Conservation (phyloP, 1,140 invertebrate species). For the Drosophila bocqueti region DNA sequence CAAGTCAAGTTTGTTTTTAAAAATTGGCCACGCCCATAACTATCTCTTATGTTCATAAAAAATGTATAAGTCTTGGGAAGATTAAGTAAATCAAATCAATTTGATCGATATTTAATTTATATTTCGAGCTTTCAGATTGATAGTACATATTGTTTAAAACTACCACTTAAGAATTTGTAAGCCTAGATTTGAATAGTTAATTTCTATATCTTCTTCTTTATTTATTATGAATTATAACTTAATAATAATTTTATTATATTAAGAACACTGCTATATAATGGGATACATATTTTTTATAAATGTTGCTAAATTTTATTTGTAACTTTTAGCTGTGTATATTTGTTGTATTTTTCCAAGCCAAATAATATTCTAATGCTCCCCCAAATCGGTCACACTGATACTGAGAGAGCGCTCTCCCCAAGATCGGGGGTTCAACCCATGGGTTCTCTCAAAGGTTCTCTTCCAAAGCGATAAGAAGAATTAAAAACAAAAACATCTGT, state of each 20-base stretch:
- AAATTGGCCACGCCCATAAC: not conserved
- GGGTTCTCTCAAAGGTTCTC: conserved; percentile 3
- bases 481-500: conserved; percentile 51
- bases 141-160: too few relatives aligned
- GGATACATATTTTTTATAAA: too few relatives aligned
- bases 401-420: conserved; percentile 4
- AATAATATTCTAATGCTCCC: conserved; percentile 13
- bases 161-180: too few relatives aligned
- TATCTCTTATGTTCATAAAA: not conserved
- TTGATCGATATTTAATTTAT: not conserved
- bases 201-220: too few relatives aligned
- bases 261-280: too few relatives aligned
- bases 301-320: not conserved
- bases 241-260: too few relatives aligned
- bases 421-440: conserved; percentile 23
- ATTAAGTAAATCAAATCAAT: not conserved
- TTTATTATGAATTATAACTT: too few relatives aligned
- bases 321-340: not conserved
- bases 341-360: not conserved
- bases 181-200: too few relatives aligned
- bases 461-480: conserved; percentile 35
- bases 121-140: too few relatives aligned
- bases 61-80: not conserved
- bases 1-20: not conserved
- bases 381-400: conserved; percentile 24